Evolutionary conservation across 2,888 invertebrate species (phyloP).

Genomic region (Poecilobothrus nobilitatus): DNA sequence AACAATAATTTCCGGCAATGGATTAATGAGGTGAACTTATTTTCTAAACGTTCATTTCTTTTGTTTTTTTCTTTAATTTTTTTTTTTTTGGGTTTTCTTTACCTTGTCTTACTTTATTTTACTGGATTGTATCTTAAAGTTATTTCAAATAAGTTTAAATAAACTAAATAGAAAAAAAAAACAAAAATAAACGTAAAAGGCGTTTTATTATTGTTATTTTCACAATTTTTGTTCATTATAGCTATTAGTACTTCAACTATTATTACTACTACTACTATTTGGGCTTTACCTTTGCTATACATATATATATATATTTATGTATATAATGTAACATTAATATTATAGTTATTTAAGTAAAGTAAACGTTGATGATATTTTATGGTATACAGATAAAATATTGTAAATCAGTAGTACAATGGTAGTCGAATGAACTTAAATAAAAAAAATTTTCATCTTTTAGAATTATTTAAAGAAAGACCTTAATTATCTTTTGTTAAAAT

Average conservation of each 20-base stretch:
- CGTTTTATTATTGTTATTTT: not conserved
- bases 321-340: too few relatives aligned
- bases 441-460: not conserved
- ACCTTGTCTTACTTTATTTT: too few relatives aligned
- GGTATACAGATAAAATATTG: too few relatives aligned
- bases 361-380: too few relatives aligned
- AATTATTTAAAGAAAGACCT: not conserved
- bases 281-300: too few relatives aligned
- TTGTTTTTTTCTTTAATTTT: too few relatives aligned
- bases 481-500: not conserved
- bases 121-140: too few relatives aligned
- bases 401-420: not conserved
- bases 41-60: too few relatives aligned
- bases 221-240: not conserved
- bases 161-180: not conserved
- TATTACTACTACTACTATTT: not conserved
- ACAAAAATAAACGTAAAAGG: not conserved
- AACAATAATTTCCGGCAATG: not conserved
- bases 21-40: too few relatives aligned
- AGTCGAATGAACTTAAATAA: not conserved
- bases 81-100: too few relatives aligned
- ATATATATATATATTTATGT: too few relatives aligned
- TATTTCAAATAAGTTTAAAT: not conserved
- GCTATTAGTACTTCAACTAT: not conserved
- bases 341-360: too few relatives aligned